Conservation (phyloP, 2,888 invertebrate species). For the Volucella inanis region DNA sequence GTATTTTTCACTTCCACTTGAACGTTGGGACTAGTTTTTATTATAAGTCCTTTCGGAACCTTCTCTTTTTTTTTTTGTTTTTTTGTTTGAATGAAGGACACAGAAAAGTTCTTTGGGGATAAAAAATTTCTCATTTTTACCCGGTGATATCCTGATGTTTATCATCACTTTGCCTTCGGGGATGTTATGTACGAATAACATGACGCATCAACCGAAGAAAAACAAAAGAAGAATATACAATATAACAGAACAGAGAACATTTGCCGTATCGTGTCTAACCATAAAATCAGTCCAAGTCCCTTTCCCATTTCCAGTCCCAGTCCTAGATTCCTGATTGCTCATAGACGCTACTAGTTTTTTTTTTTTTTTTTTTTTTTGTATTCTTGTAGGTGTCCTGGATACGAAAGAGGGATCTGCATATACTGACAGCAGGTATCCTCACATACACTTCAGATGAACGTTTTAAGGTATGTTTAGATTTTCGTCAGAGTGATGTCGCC, state of each 20-base stretch:
- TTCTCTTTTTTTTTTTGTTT: constrained; percentile 10
- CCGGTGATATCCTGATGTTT: constrained; percentile 43
- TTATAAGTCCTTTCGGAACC: constrained; percentile 29
- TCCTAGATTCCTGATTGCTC: constrained; percentile 23
- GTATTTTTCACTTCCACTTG: constrained; percentile 70
- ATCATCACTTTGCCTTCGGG: constrained; percentile 53
- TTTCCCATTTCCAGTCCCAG: not conserved
- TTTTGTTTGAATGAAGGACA: constrained; percentile 53
- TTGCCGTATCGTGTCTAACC: constrained; percentile 48
- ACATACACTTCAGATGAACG: constrained; percentile 94
- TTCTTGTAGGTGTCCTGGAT: constrained; percentile 91
- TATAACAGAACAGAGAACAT: constrained; percentile 3
- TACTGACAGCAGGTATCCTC: constrained; percentile 92
- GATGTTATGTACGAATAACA: constrained; percentile 40
- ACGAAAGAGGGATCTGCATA: constrained; percentile 93
- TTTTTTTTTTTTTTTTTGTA: constrained; percentile 36
- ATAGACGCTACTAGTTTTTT: not conserved
- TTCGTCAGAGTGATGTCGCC: not conserved
- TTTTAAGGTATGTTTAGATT: constrained; percentile 87
- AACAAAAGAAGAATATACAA: constrained; percentile 6
- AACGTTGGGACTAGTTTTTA: constrained; percentile 70
- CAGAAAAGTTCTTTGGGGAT: constrained; percentile 21
- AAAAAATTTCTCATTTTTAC: constrained; percentile 38
- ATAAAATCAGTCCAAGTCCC: not conserved
- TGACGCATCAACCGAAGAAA: constrained; percentile 56